These are phyloP conservation scores for Mastacembelus armatus DNA, from an alignment of 2,797 vertebrate genomes.

Conservation along the genomic window DNA sequence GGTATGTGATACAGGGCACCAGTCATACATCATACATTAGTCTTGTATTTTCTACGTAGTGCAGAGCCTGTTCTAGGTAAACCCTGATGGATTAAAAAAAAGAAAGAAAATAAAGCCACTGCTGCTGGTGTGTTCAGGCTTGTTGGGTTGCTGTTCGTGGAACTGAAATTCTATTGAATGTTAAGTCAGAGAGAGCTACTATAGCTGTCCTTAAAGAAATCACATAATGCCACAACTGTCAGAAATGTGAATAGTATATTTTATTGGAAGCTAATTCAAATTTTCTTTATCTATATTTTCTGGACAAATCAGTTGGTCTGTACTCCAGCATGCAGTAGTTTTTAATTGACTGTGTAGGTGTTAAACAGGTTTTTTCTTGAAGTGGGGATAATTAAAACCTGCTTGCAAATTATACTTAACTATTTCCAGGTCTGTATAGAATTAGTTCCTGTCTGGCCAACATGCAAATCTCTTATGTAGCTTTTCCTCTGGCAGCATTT, in stretches of 20 bases:
- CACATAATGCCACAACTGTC: conserved; percentile 2
- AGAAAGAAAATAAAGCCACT: conserved; percentile 31
- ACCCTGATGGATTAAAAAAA: conserved; percentile 32
- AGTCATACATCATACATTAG: conserved; percentile 65
- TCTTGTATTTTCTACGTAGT: conserved; percentile 36
- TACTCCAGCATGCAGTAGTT: conserved; percentile 2
- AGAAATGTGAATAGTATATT: not conserved
- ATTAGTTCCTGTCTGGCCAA: conserved; percentile 16
- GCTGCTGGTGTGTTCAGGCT: conserved; percentile 53
- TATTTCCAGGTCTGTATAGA: conserved; percentile 14
- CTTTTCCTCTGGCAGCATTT: conserved; percentile 23
- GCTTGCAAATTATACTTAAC: conserved; percentile 29
- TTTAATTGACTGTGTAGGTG: conserved; percentile 32
- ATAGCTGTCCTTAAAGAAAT: not conserved
- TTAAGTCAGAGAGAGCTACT: conserved; percentile 27
- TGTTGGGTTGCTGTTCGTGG: conserved; percentile 47
- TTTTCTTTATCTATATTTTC: conserved; percentile 13
- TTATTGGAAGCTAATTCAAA: not conserved
- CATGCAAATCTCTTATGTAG: conserved; percentile 17
- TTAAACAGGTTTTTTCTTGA: conserved; percentile 20
- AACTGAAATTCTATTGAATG: conserved; percentile 20
- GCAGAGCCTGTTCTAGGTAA: conserved; percentile 38
- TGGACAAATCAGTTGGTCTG: conserved; percentile 2
- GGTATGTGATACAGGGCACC: conserved; percentile 67
- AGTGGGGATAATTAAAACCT: conserved; percentile 30